A percentile compares a stretch with the other conserved stretches of the same genome.
These are phyloP conservation scores for Scelioninae gen. 2 DNA, from an alignment of 2,888 invertebrate genomes.

Conservation along the genomic window DNA sequence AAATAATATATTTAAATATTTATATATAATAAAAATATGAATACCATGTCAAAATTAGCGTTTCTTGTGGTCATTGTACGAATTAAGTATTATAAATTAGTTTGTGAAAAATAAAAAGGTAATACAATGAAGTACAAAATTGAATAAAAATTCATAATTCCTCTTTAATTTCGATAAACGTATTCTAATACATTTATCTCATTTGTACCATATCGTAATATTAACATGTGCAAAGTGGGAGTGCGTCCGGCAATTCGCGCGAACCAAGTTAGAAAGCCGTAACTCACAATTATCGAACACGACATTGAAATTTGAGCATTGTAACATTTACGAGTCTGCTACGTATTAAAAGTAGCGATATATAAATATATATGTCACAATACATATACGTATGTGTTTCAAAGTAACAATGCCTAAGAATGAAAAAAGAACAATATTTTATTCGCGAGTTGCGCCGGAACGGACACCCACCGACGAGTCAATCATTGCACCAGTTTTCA, in stretches of 20 bases:
- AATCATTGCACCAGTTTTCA: conserved; percentile 52
- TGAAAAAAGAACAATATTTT: no score
- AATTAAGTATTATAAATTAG: no score
- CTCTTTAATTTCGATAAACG: conserved; percentile 72
- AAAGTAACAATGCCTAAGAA: conserved; percentile 44
- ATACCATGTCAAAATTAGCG: no score
- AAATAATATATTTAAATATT: no score
- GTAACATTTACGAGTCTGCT: conserved; percentile 38
- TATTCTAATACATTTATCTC: conserved; percentile 73
- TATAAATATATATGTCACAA: conserved; percentile 19
- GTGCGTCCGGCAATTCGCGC: conserved; percentile 31
- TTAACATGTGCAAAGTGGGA: conserved; percentile 61
- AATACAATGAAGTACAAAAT: background rate
- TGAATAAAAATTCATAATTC: conserved; percentile 74
- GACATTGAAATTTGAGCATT: conserved; percentile 53
- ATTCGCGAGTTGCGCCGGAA: conserved; percentile 15
- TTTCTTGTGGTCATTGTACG: no score
- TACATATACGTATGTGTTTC: conserved; percentile 18
- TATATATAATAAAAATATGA: no score
- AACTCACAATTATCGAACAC: conserved; percentile 53
- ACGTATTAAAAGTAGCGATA: conserved; percentile 38
- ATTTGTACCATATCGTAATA: conserved; percentile 73
- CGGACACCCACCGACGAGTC: conserved; percentile 39
- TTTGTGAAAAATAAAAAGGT: background rate
- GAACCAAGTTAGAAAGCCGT: conserved; percentile 42